Conservation (phyloP, 2,888 invertebrate species). For the Troglohyphantes excavatus region DNA sequence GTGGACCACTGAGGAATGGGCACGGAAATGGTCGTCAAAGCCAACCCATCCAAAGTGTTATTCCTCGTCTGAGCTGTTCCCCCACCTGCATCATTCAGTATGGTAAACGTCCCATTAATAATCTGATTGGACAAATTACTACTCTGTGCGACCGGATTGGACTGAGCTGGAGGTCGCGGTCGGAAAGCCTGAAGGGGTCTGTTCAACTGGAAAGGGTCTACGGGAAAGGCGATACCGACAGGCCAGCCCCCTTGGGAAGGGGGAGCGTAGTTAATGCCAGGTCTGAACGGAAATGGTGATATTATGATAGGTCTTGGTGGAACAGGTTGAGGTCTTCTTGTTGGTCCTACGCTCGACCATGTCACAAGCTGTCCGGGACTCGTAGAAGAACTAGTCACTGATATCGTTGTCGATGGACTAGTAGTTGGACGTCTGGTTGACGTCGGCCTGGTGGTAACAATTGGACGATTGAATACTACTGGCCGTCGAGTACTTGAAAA, state of each 20-base stretch:
- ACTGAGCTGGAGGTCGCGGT: slow-evolving; percentile 16
- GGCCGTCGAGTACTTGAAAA: background rate
- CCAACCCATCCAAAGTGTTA: background rate
- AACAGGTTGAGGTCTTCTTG: slow-evolving; percentile 12
- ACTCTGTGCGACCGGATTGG: slow-evolving; percentile 4
- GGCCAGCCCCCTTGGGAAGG: slow-evolving; percentile 58
- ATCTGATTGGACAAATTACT: slow-evolving; percentile 1
- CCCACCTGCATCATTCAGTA: slow-evolving; percentile 38
- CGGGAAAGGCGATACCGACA: slow-evolving; percentile 64
- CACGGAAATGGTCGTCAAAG: slow-evolving; percentile 59
- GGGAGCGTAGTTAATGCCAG: slow-evolving; percentile 30
- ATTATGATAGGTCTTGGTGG: slow-evolving; percentile 56
- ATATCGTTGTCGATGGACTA: background rate
- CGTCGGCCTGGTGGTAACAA: slow-evolving; percentile 3
- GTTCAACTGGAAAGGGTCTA: slow-evolving; percentile 52
- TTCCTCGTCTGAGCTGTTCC: background rate
- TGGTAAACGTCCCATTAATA: slow-evolving; percentile 40
- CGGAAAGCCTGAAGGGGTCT: slow-evolving; percentile 48
- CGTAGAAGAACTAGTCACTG: background rate
- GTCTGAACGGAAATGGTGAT: slow-evolving; percentile 65
- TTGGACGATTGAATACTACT: background rate
- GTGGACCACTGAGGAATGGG: slow-evolving; percentile 74
- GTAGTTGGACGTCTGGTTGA: slow-evolving; percentile 13
- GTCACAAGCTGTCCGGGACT: slow-evolving; percentile 50
- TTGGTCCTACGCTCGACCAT: slow-evolving; percentile 72